Base-by-base conservation (phyloP, 1,140 invertebrate species). In the Zaprionus ghesquierei region DNA sequence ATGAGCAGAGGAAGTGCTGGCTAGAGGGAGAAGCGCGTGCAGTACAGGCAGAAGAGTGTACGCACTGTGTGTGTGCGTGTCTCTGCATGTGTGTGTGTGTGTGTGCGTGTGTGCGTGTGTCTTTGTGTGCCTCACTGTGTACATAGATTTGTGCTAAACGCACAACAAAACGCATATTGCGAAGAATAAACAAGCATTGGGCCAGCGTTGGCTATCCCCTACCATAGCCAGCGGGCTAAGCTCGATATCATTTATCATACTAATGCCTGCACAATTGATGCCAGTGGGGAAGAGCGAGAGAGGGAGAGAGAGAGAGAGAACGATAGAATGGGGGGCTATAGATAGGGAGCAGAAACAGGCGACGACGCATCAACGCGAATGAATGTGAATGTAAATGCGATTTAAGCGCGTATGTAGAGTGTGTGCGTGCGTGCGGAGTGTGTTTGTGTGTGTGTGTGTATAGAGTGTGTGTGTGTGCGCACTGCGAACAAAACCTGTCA, bases 191-290 rank as follows among this genome's bases (percentile, higher is more conserved):
- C 51, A 31, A 55, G 25, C 29, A 15, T 18, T 25, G 35, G 29
- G 13, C 20, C 35, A 41, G 25, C 12, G 10, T 31, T 44, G 38
- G 23, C 22, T n/a, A 29, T 25, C 27, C 27, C 27, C 13, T 5
- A 15, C 33, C 20, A 5, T 10, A 20, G n/a, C 23, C 23, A 12
- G 18, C 9, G 35, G 27, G 27, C 59, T 62, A 58, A 35, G 59
- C 66, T 25, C 41, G 70, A 78, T 79, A 78, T 79, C 71, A 79
- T 78, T 79, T 79, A 79, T 79, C 77, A 79, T 75, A 70, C 65
- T 78, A 78, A 79, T 78, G 77, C 71, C 64, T 58, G 75, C 61
- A 79, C 65, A 78, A 78, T 79, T 77, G 75, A 77, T 73, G 31
- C 55, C 69, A 64, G 27, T 10, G 46, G 22, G 54, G 4, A 51